Conservation (phyloP, 2,113 vertebrate genomes). For the Pteronura brasiliensis region DNA sequence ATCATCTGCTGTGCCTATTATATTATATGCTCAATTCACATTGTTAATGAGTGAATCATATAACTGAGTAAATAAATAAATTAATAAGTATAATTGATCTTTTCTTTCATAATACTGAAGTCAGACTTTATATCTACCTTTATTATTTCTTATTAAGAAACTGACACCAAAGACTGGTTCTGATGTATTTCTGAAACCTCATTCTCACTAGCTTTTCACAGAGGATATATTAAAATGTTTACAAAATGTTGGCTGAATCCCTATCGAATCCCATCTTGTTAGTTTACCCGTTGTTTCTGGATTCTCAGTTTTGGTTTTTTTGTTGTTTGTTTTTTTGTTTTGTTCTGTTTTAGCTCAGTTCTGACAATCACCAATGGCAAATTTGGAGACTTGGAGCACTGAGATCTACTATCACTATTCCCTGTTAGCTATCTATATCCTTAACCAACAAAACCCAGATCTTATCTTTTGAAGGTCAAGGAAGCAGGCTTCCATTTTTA, state of each 20-base stretch:
- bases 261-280: background rate
- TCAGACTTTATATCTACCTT: background rate
- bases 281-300: background rate
- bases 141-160: slow-evolving; percentile 28
- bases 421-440: background rate
- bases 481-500: background rate
- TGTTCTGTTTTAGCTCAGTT: background rate
- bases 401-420: background rate
- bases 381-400: background rate
- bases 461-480: background rate
- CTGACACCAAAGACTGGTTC: background rate
- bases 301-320: background rate
- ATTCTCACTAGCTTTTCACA: slow-evolving; percentile 7
- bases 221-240: background rate
- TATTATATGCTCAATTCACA: background rate
- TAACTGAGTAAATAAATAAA: background rate
- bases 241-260: background rate
- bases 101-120: background rate
- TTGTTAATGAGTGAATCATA: background rate
- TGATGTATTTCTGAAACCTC: background rate
- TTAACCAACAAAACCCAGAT: background rate
- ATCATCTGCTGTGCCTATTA: background rate
- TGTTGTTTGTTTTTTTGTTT: background rate
- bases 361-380: background rate
- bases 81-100: background rate